Percentiles rank a stretch among this genome's conserved stretches.
Conservation (phyloP, 2,888 invertebrate genomes). For the Pollenia griseotomentosa region DNA sequence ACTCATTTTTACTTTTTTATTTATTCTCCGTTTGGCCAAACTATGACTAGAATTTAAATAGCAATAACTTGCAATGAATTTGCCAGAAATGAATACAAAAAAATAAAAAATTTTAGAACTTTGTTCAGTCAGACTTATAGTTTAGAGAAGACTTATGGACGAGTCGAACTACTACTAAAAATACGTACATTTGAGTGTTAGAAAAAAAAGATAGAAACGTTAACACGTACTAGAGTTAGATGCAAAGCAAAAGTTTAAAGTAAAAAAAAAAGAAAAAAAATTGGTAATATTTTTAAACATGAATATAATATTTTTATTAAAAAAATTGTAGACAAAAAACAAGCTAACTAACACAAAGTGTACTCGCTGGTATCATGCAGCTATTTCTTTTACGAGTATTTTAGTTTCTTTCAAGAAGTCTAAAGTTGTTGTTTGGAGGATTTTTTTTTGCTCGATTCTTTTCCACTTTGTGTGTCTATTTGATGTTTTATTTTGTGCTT, state of each 20-base stretch:
- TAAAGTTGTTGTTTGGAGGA: conserved; percentile 44
- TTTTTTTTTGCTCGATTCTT: conserved; percentile 27
- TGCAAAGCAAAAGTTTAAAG: conserved; percentile 47
- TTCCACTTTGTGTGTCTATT: conserved; percentile 51
- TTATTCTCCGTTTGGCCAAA: conserved; percentile 53
- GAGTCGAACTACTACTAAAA: conserved; percentile 39
- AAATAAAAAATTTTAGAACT: conserved; percentile 36
- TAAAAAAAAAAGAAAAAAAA: conserved; percentile 18
- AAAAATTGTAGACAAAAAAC: neutral
- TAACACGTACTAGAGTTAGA: conserved; percentile 56
- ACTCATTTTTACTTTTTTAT: conserved; percentile 35
- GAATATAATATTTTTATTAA: conserved; percentile 51
- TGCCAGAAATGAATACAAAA: neutral
- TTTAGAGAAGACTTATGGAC: conserved; percentile 58
- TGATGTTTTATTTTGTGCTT: conserved; percentile 73
- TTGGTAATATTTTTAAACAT: conserved; percentile 65
- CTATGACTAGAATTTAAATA: conserved; percentile 70
- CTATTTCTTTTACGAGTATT: conserved; percentile 8
- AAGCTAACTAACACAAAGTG: neutral
- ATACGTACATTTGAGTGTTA: conserved; percentile 55
- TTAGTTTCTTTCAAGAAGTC: conserved; percentile 42
- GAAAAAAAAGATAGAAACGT: conserved; percentile 40
- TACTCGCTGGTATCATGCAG: conserved; percentile 42
- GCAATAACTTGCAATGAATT: conserved; percentile 39
- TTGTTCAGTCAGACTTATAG: neutral